phyloP scores from a whole-genome alignment of 2,888 invertebrate species.

The Euclidia mi region DNA sequence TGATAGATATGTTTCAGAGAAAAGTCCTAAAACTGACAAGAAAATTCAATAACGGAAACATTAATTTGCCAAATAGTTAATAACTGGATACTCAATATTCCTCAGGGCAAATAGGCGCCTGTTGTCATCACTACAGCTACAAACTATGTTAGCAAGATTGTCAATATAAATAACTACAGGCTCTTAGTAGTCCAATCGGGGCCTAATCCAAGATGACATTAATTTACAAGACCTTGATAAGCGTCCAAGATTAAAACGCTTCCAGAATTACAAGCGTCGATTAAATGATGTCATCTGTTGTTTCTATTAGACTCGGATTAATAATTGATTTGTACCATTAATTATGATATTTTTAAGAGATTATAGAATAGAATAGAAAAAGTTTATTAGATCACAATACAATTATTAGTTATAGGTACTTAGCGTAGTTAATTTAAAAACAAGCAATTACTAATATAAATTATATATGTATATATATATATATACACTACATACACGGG shows the following conservation, averaged over 20 bases:
- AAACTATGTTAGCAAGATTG: conserved; percentile 17
- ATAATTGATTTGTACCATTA: too few relatives aligned
- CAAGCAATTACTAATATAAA: too few relatives aligned
- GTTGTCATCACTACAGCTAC: too few relatives aligned
- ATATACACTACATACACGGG: too few relatives aligned
- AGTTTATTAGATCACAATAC: too few relatives aligned
- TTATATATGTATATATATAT: too few relatives aligned
- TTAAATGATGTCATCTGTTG: conserved; percentile 17
- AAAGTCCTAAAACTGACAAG: neutral
- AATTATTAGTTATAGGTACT: too few relatives aligned
- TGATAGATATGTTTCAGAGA: neutral
- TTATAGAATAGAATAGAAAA: too few relatives aligned
- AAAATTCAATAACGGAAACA: conserved; percentile 8
- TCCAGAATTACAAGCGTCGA: conserved; percentile 25
- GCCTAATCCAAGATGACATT: conserved; percentile 47
- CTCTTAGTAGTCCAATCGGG: conserved; percentile 48
- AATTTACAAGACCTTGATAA: conserved; percentile 56
- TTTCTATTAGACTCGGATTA: neutral
- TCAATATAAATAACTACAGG: conserved; percentile 38
- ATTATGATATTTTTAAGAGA: too few relatives aligned
- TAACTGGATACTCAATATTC: conserved; percentile 8
- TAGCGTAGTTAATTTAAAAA: too few relatives aligned
- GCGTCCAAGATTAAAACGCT: conserved; percentile 38
- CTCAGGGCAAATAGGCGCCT: neutral
- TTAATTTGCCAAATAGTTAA: conserved; percentile 12